Base-by-base conservation (phyloP, 2,888 invertebrate species). In the Drosophila macrospina region DNA sequence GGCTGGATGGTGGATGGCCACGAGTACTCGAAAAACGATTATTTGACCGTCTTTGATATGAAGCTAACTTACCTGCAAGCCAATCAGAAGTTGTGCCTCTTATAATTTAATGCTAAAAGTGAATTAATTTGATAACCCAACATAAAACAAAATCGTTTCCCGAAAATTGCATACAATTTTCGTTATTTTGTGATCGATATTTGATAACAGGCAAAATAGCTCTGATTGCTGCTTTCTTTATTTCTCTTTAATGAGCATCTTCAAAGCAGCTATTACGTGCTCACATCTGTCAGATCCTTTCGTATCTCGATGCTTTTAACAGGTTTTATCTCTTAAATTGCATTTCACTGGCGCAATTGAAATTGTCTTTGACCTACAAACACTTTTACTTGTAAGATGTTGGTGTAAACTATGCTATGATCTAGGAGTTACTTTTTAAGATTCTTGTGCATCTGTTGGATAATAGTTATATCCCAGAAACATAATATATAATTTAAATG, bases 111-210 rank as follows among this genome's bases (percentile, higher is more conserved):
- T 16, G 65, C 57, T 65, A 44, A 48, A 59, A 69, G 69, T 57
- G 20, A 45, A 65, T 62, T 70, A 62, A 74, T 70, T 74, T 70
- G 51, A 70, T 70, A 69, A 24, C 59, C 62, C 36, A 37, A 64
- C 69, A 73, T 57, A 39, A 68, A 60, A 32, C n/a, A 7, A 60
- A 70, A 63, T 65, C 45, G 65, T 47, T 62, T 52, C 32, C 24
- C 44, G 13, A 10, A 62, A 56, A 70, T 74, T 66, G 39, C 62
- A 56, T 42, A 50, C 15, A 39, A 52, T 39, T 66, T 52, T 26
- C 11, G 28, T 28, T 45, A 36, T 50, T 55, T 32, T 60, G 41
- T 55, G n/a, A 45, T 67, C 41, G 15, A 57, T 34, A 54, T 28
- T 5, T 47, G 15, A 11, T 24, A 32, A 11, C 8, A 16, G 42